Base-by-base conservation (phyloP, 2,113 vertebrate species). In the Xyliphius kryptos region DNA sequence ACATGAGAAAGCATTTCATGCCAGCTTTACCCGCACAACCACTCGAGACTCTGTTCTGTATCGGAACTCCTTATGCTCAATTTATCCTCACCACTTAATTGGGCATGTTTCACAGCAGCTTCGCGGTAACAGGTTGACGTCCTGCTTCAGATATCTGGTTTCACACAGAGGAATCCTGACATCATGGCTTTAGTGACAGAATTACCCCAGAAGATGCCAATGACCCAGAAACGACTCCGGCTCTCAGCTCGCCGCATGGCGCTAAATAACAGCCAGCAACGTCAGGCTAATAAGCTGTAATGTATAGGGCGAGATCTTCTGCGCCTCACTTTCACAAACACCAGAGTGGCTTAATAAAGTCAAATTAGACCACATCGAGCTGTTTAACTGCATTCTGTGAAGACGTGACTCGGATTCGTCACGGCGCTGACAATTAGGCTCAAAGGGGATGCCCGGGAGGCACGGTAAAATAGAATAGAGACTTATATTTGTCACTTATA, bases 251-350 rank as follows among this genome's bases (percentile, higher is more conserved):
- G 41, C 81, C 76, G 84, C 75, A 17, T 68, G 76, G 51, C 44
- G 54, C 67, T 74, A 75, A 68, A 78, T 78, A 77, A 82, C 70
- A 82, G 62, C 69, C 78, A 64, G 37, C 72, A 71, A 73, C 76
- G 77, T 74, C 77, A 51, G 69, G 80, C 78, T 86, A 83, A 86
- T 85, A 83, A 81, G 83, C 78, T 79, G 70, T 81, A 83, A 86
- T 80, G 82, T 81, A 86, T 79, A 57, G 63, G 52, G 61, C 16
- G n/a, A n/a, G n/a, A 16, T 46, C 65, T 68, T 62, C 61, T 48
- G 44, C 61, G 13, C 49, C 37, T 56, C 66, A 56, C 69, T 62
- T 51, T 68, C 76, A 73, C 70, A 13, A 51, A 55, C 22, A 74
- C 72, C 69, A 63, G 41, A 58, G 54, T 5, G 46, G 61, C 26